These are phyloP conservation scores for Lamprotornis superbus DNA, from an alignment of 2,113 vertebrate species.

Conservation along the genomic window DNA sequence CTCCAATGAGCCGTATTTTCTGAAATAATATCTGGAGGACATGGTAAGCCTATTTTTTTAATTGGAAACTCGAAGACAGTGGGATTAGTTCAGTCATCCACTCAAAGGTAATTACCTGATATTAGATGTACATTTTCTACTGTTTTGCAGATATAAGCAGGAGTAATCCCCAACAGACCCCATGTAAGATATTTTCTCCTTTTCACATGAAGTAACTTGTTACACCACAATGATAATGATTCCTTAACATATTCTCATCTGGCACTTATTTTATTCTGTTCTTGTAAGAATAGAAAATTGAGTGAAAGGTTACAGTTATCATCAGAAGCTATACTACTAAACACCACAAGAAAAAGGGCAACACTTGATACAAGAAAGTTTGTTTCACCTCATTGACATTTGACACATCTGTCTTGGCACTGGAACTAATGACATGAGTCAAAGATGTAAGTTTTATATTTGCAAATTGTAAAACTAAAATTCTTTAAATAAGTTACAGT, in stretches of 20 bases:
- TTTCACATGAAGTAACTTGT: not conserved
- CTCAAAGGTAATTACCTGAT: slow-evolving; percentile 47
- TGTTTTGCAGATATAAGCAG: not conserved
- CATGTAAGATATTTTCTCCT: not conserved
- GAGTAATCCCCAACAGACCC: not conserved
- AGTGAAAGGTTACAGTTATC: not conserved
- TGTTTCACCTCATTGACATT: not conserved
- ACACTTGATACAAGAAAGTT: not conserved
- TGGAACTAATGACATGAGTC: not conserved
- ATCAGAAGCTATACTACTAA: not conserved
- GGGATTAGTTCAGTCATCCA: slow-evolving; percentile 38
- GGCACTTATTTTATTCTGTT: not conserved
- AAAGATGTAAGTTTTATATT: not conserved
- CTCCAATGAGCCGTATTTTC: not conserved
- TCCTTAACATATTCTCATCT: not conserved
- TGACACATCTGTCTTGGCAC: not conserved
- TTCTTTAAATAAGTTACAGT: not conserved
- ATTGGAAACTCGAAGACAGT: slow-evolving; percentile 43
- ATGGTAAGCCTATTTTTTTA: slow-evolving; percentile 24
- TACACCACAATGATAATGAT: not conserved
- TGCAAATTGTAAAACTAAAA: not conserved
- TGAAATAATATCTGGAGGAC: slow-evolving; percentile 35
- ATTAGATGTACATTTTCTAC: slow-evolving; percentile 29
- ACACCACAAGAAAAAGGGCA: not conserved
- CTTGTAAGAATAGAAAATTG: not conserved